Base-by-base conservation (phyloP, 2,888 invertebrate genomes). In the Oithona nana region DNA sequence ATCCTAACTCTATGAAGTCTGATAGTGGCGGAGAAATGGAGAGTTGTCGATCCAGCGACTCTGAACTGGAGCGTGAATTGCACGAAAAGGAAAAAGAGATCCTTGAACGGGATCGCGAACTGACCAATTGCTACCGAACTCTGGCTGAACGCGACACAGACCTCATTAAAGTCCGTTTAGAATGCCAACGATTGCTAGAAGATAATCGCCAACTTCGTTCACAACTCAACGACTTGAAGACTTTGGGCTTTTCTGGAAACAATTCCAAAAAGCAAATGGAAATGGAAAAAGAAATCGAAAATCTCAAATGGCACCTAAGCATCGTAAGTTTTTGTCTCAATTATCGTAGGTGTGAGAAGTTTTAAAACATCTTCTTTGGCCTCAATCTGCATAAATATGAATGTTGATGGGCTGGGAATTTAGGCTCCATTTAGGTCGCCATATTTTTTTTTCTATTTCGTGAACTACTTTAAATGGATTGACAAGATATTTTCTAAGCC, bases 21-120 rank as follows among this genome's bases (percentile, higher is more conserved):
- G 57, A 57, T n/a, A 30, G 30, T 57, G 57, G 57, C 22, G 57
- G 57, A 29, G 57, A 57, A 26, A 57, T 57, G 57, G 57, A 57
- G 26, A 57, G 57, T 30, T 57, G 57, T 30, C 30, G 57, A 24
- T 57, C 57, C 13, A 31, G 31, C 31, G 57, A 57, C 22, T 30
- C 30, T 22, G 57, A 31, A 39, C 26, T 54, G 54, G 54, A 54
- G 24, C 31, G 39, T n/a, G 57, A 57, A 2, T 30, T 31, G 29
- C 24, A 29, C 24, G 57, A 57, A 30, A 31, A 57, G 16, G 24
- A 39, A 26, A n/a, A 31, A 29, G 39, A 57, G 22, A 30, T 57
- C 1, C 6, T n/a, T 1, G 39, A 57, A 57, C 57, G 57, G 6
- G 57, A 57, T n/a, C 30, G 57, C 8, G 57, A 57, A 30, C 20